Evolutionary conservation across 1,140 invertebrate genomes (phyloP).

Genomic region (Maniola jurtina): DNA sequence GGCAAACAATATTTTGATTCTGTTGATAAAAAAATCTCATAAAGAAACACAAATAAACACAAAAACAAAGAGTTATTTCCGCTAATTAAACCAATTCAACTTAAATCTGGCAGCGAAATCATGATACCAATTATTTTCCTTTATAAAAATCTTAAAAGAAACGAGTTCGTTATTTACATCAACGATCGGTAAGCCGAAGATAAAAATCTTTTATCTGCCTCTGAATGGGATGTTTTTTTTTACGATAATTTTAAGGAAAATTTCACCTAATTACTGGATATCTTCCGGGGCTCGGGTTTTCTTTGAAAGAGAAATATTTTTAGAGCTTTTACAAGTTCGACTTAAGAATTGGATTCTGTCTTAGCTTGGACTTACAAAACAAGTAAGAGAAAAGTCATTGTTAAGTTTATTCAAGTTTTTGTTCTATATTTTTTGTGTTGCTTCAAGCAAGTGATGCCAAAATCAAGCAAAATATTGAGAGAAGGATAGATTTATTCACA

Average conservation of each 20-base stretch:
- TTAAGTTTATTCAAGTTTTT: too few species aligned
- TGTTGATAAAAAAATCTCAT: too few species aligned
- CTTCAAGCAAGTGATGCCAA: too few species aligned
- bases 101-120: slow-evolving; percentile 37
- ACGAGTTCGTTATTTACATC: slow-evolving; percentile 66
- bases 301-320: slow-evolving; percentile 42
- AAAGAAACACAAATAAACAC: background rate
- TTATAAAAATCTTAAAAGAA: slow-evolving; percentile 50
- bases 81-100: slow-evolving; percentile 36
- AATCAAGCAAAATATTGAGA: too few species aligned
- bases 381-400: background rate
- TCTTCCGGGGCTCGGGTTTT: slow-evolving; percentile 32
- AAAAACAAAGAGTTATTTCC: slow-evolving; percentile 7
- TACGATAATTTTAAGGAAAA: slow-evolving; percentile 57
- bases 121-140: slow-evolving; percentile 48
- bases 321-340: slow-evolving; percentile 13
- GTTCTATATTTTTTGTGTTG: too few species aligned
- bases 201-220: slow-evolving; percentile 62
- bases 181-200: slow-evolving; percentile 50
- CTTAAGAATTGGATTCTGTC: slow-evolving; percentile 13
- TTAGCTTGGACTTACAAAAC: background rate
- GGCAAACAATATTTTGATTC: too few species aligned
- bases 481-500: too few species aligned
- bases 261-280: slow-evolving; percentile 59
- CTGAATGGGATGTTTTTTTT: slow-evolving; percentile 68